Base-by-base conservation (phyloP, 2,797 vertebrate species). In the Apogon hyalosoma region DNA sequence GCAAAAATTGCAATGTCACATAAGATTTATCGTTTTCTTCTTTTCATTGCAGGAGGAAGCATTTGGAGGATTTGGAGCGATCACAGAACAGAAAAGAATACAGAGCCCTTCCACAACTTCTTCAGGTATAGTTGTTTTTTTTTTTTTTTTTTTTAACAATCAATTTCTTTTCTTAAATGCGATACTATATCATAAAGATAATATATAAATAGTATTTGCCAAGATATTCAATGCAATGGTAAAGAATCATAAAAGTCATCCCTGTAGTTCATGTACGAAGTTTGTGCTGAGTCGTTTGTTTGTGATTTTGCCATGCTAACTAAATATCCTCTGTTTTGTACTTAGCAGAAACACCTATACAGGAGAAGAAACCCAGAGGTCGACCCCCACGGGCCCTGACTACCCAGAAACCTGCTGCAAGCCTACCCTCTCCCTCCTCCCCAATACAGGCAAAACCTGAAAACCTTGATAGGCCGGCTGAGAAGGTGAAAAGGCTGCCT, bases 281-380 rank as follows among this genome's bases (percentile, higher is more conserved):
- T 19, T 7, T 18, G 0, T 56, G 4, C 2, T 3, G 67, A 1
- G 7, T 36, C 43, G 8, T 46, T 4, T 18, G 4, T 36, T 16
- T 43, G 5, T 18, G 9, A 16, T 54, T 2, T 7, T 21, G 15
- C 10, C 19, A 43, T 66, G n/a, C 16, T 55, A 28, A 67, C 31
- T 63, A 11, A 66, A 42, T 54, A 15, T 9, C 16, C 2, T 74
- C 1, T 61, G 10, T 73, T 71, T 83, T 72, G 2, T 64, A 79
- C 69, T 54, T 50, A 93, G 89, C 81, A 93, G 96, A 84, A 89
- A 90, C 75, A 78, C 69, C 79, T 42, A 91, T 93, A 75, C 96
- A 95, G 79, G 93, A 94, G 75, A 97, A 96, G 81, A 99, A 99
- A 80, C 97, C 97, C 84, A 95, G 98, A 55, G 97, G 98, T 71